Conservation (phyloP, 2,797 vertebrate species). For the Myotis planiceps region DNA sequence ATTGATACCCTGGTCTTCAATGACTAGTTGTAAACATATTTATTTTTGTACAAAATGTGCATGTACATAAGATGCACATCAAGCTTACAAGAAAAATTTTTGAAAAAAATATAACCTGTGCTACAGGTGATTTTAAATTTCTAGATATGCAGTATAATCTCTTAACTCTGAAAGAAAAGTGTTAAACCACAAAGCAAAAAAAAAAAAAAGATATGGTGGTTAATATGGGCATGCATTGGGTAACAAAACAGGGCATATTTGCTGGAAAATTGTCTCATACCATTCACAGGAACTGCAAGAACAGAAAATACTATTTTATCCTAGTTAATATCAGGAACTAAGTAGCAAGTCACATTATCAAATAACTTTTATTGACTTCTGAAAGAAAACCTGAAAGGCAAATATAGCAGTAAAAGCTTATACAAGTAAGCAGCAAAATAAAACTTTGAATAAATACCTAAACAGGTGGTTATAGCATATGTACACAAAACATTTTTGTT, state of each 20-base stretch:
- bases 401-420: background rate
- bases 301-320: background rate
- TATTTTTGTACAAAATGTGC: background rate
- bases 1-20: background rate
- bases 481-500: background rate
- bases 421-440: background rate
- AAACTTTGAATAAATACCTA: background rate
- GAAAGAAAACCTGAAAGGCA: background rate
- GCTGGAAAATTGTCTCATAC: background rate
- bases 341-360: background rate
- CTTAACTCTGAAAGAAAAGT: background rate
- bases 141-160: background rate
- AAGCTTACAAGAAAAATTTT: background rate
- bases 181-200: background rate
- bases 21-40: background rate
- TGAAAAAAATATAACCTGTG: background rate
- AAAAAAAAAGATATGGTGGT: background rate
- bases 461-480: background rate
- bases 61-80: background rate
- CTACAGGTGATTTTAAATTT: background rate
- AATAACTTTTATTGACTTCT: background rate
- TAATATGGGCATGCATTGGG: background rate
- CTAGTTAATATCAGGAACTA: background rate
- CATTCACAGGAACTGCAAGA: accelerated
- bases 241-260: background rate